phyloP scores from a whole-genome alignment of 2,797 vertebrate genomes.

The Acridotheres tristis region DNA sequence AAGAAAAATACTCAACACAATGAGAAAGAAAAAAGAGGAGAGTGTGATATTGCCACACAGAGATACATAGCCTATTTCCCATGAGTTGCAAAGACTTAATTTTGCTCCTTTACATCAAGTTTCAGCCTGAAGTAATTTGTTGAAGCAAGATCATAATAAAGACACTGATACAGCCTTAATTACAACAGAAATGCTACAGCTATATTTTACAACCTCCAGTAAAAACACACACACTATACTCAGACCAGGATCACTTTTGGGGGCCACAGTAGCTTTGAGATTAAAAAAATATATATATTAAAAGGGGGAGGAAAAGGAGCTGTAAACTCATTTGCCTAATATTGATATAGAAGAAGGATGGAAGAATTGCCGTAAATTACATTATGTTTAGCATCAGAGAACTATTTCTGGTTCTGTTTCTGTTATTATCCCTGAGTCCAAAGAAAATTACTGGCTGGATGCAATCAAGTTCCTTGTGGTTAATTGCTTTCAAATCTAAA shows the following conservation, averaged over 20 bases:
- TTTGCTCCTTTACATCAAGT: not conserved
- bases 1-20: not conserved
- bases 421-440: constrained; percentile 3
- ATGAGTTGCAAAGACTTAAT: not conserved
- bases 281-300: no score
- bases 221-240: not conserved
- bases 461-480: constrained; percentile 47
- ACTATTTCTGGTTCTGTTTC: constrained; percentile 13
- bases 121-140: not conserved
- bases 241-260: not conserved
- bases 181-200: not conserved
- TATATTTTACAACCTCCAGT: not conserved
- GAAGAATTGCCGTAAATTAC: constrained; percentile 15
- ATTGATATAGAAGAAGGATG: not conserved
- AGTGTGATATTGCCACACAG: not conserved
- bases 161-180: not conserved
- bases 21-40: not conserved
- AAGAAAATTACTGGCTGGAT: constrained; percentile 46
- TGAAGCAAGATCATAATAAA: not conserved
- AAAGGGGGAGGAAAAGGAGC: not conserved
- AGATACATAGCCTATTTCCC: not conserved
- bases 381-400: not conserved
- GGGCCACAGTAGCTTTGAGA: not conserved
- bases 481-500: constrained; percentile 50
- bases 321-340: not conserved